Evolutionary conservation across 2,113 vertebrate genomes (phyloP), one percentile per base, ranked within the genome.

Genomic region (Himantopus leucocephalus): DNA sequence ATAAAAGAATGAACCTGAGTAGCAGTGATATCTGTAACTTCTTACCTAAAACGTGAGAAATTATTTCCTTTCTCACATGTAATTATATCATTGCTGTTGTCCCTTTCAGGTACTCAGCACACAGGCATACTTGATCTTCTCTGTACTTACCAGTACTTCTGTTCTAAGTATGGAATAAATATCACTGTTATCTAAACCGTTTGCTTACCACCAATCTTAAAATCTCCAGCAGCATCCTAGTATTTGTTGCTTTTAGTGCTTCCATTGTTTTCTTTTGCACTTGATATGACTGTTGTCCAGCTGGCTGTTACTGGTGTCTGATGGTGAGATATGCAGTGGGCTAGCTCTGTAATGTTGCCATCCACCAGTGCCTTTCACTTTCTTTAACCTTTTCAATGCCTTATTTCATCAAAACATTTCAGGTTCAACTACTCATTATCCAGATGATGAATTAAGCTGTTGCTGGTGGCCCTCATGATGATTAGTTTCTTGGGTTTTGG

Each of bases 391-490:
- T 93, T 78, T 75, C 15, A 11, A 11, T 81, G 47, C 41, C 75
- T 75, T 75, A 67, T 78, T 90, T 94, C 22, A 85, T 88, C 32
- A 58, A 26, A 88, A 79, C 21, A 12, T 75, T 75, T 58, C 47
- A 27, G 63, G 19, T 88, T 75, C 56, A 81, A 47, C n/a, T 89
- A 8, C 62, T 63, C 16, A 77, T 52, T 68, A 45, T 66, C 9
- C 47, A 64, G 34, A 17, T 39, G 47, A 55, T 70, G 43, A 4
- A 10, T 41, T 15, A 74, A 81, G 39, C 50, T 90, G 29, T 62
- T 82, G 39, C 70, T 66, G 27, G 27, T 81, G 12, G 35, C 39
- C 16, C 26, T 93, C 4, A 1, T 15, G 7, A 50, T 60, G 15
- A 52, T 66, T 24, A 39, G 12, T 20, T 85, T 81, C 56, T 86